Conservation (phyloP, 2,888 invertebrate genomes). For the Slavum lentiscoides region DNA sequence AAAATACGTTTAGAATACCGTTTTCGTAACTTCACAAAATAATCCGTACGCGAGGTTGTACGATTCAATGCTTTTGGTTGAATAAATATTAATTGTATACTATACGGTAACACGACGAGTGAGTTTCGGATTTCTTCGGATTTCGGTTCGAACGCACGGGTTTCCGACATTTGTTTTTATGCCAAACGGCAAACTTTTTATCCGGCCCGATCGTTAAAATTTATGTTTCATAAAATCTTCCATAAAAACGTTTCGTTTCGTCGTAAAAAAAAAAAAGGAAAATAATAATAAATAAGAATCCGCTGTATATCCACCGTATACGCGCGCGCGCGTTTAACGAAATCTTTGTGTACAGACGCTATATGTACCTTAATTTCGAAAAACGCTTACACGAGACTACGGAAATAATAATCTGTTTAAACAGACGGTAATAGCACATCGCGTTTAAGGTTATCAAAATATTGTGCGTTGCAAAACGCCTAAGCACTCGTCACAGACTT, state of each 20-base stretch:
- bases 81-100: too few relatives aligned
- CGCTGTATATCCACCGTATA: background rate
- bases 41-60: too few relatives aligned
- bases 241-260: constrained; percentile 7
- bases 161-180: background rate
- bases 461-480: too few relatives aligned
- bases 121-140: background rate
- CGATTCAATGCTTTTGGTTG: too few relatives aligned
- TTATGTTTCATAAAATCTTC: constrained; percentile 37
- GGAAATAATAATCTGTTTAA: background rate
- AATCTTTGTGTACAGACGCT: too few relatives aligned
- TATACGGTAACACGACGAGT: too few relatives aligned
- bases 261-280: constrained; percentile 19
- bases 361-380: background rate
- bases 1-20: too few relatives aligned
- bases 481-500: too few relatives aligned
- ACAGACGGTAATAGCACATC: too few relatives aligned
- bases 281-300: background rate
- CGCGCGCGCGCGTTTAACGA: too few relatives aligned
- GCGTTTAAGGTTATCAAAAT: too few relatives aligned
- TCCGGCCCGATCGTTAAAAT: background rate
- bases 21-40: too few relatives aligned
- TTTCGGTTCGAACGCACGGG: background rate
- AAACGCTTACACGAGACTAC: background rate
- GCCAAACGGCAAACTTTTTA: background rate